These are phyloP conservation scores for Zosterops lateralis DNA, from an alignment of 2,113 vertebrate genomes.

Conservation along the genomic window DNA sequence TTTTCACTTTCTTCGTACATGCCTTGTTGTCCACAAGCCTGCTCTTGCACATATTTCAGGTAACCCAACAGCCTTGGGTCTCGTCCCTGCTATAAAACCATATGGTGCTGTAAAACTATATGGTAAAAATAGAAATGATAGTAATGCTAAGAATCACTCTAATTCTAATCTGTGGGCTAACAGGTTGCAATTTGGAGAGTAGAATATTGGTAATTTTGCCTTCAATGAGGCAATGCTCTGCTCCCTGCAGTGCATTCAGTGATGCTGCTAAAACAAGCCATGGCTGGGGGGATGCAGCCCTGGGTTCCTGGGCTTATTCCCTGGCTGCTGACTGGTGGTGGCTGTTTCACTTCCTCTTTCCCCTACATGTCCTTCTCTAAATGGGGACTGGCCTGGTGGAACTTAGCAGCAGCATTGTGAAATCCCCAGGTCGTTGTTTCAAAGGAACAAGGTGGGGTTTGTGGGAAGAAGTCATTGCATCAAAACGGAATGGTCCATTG, in stretches of 20 bases:
- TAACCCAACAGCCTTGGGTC: neutral
- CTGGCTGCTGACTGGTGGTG: neutral
- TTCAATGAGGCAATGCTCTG: neutral
- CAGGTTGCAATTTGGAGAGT: neutral
- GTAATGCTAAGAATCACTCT: accelerated
- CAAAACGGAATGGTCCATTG: accelerated
- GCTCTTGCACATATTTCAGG: accelerated
- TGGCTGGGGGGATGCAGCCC: neutral
- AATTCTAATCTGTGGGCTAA: neutral
- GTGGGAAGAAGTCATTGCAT: neutral
- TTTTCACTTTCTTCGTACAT: neutral
- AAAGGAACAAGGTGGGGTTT: neutral
- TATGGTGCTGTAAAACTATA: neutral
- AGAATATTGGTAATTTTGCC: neutral
- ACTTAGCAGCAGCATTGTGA: neutral
- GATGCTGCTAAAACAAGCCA: accelerated
- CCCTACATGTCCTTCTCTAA: neutral
- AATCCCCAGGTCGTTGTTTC: neutral
- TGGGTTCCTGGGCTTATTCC: neutral
- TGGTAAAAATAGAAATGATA: neutral
- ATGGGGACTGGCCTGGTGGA: accelerated
- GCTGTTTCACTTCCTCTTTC: neutral
- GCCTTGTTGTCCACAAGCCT: neutral
- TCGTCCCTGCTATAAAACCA: neutral
- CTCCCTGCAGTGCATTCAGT: accelerated